A percentile compares a stretch with the other conserved stretches of the same genome.
These are phyloP conservation scores for Turnix velox DNA, from an alignment of 2,113 vertebrate species.

Conservation along the genomic window DNA sequence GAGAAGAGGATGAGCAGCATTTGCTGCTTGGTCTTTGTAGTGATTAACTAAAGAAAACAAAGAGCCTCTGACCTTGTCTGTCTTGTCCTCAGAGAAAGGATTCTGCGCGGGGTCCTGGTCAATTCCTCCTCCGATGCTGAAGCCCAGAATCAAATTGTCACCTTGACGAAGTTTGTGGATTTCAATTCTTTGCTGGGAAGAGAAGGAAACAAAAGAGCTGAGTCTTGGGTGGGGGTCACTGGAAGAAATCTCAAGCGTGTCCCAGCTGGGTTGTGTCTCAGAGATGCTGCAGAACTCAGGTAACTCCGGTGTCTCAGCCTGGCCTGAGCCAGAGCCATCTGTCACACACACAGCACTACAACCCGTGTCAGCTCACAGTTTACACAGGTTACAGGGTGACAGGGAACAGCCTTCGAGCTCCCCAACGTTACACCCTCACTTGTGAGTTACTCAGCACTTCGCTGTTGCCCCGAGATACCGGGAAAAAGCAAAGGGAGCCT, in stretches of 20 bases:
- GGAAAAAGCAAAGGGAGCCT: background rate
- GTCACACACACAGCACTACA: no score
- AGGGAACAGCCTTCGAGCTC: background rate
- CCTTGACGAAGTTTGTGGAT: slow-evolving; percentile 89
- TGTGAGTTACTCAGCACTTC: background rate
- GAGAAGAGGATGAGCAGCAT: background rate
- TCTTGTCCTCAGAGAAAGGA: slow-evolving; percentile 94
- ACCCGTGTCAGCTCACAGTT: no score
- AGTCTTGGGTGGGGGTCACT: accelerated
- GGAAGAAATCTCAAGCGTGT: background rate
- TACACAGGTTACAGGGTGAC: background rate
- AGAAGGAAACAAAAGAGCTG: background rate
- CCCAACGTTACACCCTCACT: background rate
- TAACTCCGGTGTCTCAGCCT: background rate
- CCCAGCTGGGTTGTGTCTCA: background rate
- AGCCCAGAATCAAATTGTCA: slow-evolving; percentile 90
- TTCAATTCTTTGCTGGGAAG: slow-evolving; percentile 89
- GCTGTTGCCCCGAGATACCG: accelerated
- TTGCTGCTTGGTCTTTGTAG: background rate
- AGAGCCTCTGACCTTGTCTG: slow-evolving; percentile 83
- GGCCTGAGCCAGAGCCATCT: background rate
- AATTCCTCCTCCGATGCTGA: slow-evolving; percentile 98
- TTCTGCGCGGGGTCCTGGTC: slow-evolving; percentile 96
- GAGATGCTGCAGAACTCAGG: background rate
- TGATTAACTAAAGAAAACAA: background rate